Percentiles rank a stretch among this genome's conserved stretches.
Evolutionary conservation across 2,797 vertebrate genomes (phyloP).

Genomic region (Falco columbarius): DNA sequence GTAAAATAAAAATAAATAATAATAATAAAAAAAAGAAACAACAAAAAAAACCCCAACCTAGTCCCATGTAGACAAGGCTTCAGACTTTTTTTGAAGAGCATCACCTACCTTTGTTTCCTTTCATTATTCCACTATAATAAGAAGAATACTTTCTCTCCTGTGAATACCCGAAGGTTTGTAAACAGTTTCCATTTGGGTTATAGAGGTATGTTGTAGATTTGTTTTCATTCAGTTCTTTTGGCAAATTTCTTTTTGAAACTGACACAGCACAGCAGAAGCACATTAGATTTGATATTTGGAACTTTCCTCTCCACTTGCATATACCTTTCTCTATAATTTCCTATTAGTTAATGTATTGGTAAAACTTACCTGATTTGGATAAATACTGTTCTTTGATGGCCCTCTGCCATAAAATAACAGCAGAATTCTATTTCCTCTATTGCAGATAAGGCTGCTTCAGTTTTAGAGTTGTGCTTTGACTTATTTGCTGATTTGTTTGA

Average conservation of each 20-base stretch:
- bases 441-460: constrained; percentile 49
- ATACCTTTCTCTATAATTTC: constrained; percentile 23
- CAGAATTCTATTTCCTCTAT: constrained; percentile 57
- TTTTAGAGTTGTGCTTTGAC: constrained; percentile 48
- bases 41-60: not conserved
- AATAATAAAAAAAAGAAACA: not conserved
- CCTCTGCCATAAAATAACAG: constrained; percentile 2
- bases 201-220: not conserved
- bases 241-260: not conserved
- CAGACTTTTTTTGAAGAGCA: not conserved
- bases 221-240: not conserved
- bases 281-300: not conserved
- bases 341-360: not conserved
- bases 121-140: not conserved
- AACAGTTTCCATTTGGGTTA: not conserved
- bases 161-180: not conserved
- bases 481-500: constrained; percentile 65
- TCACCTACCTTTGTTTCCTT: not conserved
- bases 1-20: not conserved
- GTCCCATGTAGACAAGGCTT: not conserved
- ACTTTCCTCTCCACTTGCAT: not conserved
- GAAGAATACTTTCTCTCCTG: not conserved
- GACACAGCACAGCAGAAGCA: not conserved
- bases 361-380: constrained; percentile 54
- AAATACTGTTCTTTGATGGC: constrained; percentile 41